Evolutionary conservation across 2,888 invertebrate genomes (phyloP), one percentile per base, ranked within the genome.

Genomic region (Eretmocerus hayati): DNA sequence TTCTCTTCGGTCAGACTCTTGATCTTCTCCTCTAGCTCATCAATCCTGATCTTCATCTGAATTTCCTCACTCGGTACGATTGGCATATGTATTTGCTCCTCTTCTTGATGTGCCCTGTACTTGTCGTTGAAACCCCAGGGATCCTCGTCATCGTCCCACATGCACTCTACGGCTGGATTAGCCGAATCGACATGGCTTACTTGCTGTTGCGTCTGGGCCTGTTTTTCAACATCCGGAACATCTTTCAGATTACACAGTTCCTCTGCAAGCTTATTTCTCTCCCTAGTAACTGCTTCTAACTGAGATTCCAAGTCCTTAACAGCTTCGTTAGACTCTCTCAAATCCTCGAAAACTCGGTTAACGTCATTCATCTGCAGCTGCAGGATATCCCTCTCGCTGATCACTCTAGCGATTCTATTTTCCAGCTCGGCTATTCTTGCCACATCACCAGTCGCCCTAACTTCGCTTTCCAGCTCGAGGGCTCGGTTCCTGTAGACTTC

Each of bases 121-220:
- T 42, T 72, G 32, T 75, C 76, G 15, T 74, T 75, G 74, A 77
- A 80, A n/a, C 77, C 79, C 82, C 82, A 82, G 40, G 77, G 77
- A 49, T 81, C 81, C 44, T 78, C 78, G 46, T 77, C 73, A 32
- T 73, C 71, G 22, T 63, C 71, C 58, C 19, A 47, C 36, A 36
- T 46, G 31, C 35, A 48, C 3, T 46, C 46, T 3, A n/a, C 19
- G 5, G 8, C 18, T 18, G 15, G 23, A 2, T 15, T 31, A 5
- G 31, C 16, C 22, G 45, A 32, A 40, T 43, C 35, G 5, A 36
- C 36, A 11, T 9, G 18, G n/a, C 32, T 43, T 48, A 23, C 33
- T 42, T 23, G 16, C 20, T 26, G 16, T 13, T 53, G 52, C 11
- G 21, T 37, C 15, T 49, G 13, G 4, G 49, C 33, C 6, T 53